A percentile compares a stretch with the other conserved stretches of the same genome.
These are phyloP conservation scores for Ophioninae sp. DNA, from an alignment of 2,888 invertebrate species.

Conservation along the genomic window DNA sequence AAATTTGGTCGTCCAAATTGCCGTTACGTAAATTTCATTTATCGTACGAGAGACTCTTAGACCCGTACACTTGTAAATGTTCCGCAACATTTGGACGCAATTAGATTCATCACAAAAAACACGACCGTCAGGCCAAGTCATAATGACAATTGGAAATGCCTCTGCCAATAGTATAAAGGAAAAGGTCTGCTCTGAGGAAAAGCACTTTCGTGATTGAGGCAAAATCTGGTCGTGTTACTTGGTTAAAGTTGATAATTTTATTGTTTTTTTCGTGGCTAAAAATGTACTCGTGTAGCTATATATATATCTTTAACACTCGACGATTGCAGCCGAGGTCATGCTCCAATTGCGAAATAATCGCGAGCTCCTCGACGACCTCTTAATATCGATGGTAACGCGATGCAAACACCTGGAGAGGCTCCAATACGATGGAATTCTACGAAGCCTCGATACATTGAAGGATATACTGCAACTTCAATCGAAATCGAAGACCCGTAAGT, in stretches of 20 bases:
- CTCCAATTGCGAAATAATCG: slow-evolving; percentile 81
- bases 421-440: slow-evolving; percentile 81
- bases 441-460: slow-evolving; percentile 79
- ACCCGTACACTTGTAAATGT: too few relatives aligned
- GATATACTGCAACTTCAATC: slow-evolving; percentile 78
- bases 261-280: neutral
- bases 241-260: neutral
- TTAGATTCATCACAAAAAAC: too few relatives aligned
- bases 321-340: slow-evolving; percentile 78
- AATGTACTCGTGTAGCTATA: neutral
- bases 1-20: neutral
- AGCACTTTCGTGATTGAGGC: neutral
- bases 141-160: neutral
- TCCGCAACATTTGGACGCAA: too few relatives aligned
- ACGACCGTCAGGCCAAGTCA: neutral
- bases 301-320: neutral
- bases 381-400: slow-evolving; percentile 78
- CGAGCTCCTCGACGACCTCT: slow-evolving; percentile 81
- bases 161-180: neutral
- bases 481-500: slow-evolving; percentile 76
- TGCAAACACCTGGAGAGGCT: slow-evolving; percentile 80
- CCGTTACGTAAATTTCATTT: neutral
- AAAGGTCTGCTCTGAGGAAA: neutral
- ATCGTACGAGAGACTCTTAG: neutral
- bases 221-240: neutral